phyloP scores from a whole-genome alignment of 2,113 vertebrate genomes.

The Callocephalon fimbriatum region DNA sequence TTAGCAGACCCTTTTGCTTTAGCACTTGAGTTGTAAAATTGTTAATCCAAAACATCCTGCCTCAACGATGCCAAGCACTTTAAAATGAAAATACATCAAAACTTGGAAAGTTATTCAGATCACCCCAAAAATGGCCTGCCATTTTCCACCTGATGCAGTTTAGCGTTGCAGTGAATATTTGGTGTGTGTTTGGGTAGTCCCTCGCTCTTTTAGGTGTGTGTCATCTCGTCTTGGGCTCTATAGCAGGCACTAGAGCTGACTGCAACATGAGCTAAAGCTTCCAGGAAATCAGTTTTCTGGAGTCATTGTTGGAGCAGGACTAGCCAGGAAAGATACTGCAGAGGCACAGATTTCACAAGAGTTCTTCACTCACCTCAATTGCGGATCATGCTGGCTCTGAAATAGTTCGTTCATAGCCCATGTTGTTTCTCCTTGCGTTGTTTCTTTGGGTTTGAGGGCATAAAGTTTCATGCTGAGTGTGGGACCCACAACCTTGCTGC shows the following conservation, averaged over 20 bases:
- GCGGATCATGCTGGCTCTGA: accelerated
- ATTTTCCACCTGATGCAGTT: not conserved
- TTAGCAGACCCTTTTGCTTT: not conserved
- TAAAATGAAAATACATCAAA: not conserved
- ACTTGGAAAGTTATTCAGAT: not conserved
- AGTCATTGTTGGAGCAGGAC: not conserved
- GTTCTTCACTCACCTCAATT: not conserved
- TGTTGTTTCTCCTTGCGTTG: accelerated
- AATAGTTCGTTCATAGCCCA: not conserved
- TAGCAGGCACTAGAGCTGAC: not conserved
- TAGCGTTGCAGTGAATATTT: not conserved
- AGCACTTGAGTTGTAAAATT: not conserved
- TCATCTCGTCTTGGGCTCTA: not conserved
- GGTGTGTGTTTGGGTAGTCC: not conserved
- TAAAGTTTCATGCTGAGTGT: not conserved
- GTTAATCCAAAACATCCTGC: constrained; percentile 34
- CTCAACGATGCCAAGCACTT: not conserved
- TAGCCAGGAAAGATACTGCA: not conserved
- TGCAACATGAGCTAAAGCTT: not conserved
- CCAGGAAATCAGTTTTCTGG: not conserved
- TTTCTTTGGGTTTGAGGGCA: not conserved
- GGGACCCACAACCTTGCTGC: not conserved
- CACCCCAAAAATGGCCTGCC: not conserved
- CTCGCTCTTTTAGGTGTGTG: not conserved
- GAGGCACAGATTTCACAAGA: not conserved